Evolutionary conservation across 2,113 vertebrate genomes (phyloP).

Genomic region (rabbit (Oryctolagus cuniculus)): mOryCun1.1 NC_091440.1:16462501-16463000

Average conservation of each 20-base stretch:
- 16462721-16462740: neutral
- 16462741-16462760: constrained; percentile 52
- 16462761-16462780: constrained; percentile 40
- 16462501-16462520: neutral
- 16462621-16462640: neutral
- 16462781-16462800: neutral
- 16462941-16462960: neutral
- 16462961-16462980: neutral
- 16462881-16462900: neutral
- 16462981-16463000: neutral
- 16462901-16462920: neutral
- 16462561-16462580: neutral
- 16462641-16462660: constrained; percentile 27
- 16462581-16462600: neutral
- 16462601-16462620: neutral
- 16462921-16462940: neutral
- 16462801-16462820: constrained; percentile 7
- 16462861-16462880: neutral
- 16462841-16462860: neutral
- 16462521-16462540: constrained; percentile 40
- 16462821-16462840: neutral
- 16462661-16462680: neutral
- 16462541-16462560: constrained; percentile 43
- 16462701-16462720: neutral
- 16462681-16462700: neutral